These are phyloP conservation scores for Porites divaricata DNA, from an alignment of 92 coral and sea anemone genomes.

Conservation along the genomic window DNA sequence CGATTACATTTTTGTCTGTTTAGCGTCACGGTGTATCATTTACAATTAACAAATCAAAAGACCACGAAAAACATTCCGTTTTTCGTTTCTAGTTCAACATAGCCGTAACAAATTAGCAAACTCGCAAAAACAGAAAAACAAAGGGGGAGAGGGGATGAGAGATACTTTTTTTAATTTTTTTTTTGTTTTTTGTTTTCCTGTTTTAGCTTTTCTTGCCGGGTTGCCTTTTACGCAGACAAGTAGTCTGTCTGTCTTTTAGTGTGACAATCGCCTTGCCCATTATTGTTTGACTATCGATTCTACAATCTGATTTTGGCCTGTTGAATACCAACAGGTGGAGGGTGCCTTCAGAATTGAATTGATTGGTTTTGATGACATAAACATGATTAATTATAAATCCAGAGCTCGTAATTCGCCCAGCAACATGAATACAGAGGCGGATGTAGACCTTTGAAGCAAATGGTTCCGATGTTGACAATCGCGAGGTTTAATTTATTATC, in stretches of 20 bases:
- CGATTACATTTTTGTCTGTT: too few relatives aligned
- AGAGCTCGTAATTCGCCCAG: neutral
- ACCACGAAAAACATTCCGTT: neutral
- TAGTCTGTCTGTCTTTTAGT: neutral
- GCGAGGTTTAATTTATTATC: neutral
- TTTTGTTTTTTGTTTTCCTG: neutral
- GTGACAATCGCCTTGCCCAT: conserved; percentile 4
- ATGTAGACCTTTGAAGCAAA: neutral
- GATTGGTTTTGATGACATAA: conserved; percentile 20
- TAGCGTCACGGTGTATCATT: too few relatives aligned
- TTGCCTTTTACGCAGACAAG: neutral
- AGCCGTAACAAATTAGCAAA: neutral
- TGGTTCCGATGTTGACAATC: conserved; percentile 32
- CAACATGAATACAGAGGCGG: neutral
- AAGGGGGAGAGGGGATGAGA: neutral
- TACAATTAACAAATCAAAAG: too few relatives aligned
- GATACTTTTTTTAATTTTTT: neutral
- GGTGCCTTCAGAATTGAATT: neutral
- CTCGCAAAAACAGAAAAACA: neutral
- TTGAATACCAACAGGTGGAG: conserved; percentile 23
- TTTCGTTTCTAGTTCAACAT: neutral
- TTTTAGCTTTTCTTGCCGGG: neutral
- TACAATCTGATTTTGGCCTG: neutral
- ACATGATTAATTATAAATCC: conserved; percentile 14
- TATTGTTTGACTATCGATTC: conserved; percentile 1